Evolutionary conservation across 1,140 invertebrate species (phyloP), one percentile per base, ranked within the genome.

Genomic region (Condylostylus longicornis): DNA sequence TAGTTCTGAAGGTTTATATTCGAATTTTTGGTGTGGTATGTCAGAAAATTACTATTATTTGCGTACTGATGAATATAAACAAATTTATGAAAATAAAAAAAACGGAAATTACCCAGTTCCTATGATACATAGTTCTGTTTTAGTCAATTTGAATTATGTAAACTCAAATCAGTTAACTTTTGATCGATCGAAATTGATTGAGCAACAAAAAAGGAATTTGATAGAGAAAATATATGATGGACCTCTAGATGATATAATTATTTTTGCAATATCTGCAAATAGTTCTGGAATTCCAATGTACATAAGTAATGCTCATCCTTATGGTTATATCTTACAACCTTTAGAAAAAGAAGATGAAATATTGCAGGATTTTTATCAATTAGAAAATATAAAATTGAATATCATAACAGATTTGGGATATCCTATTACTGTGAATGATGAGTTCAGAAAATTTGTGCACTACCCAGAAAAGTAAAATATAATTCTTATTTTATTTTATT

Each of bases 11-110:
- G 77, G 83, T 14, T 64, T 86, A 19, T 96, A 95, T 61, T 90
- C 88, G 13, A 97, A 97, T 60, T 97, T 90, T 63, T 98, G 93
- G 93, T 70, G 82, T 48, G 90, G 82, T 9, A 91, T 95, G 82
- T 76, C 77, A 2, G 62, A 75, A 4, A 68, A 87, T 41, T 90
- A 82, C 58, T 97, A 94, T 57, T 97, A 97, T 54, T 58, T 72
- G 33, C 67, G 89, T 56, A 87, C 86, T 0, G 77, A 88, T 8
- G 77, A 84, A 36, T 98, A 96, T 51, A 74, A 79, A 46, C 72
- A 76, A 1, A 89, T 95, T 29, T 61, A 90, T 31, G 70, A 79
- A 40, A 56, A 74, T 12, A 69, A 86, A 44, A 71, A 74, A 32
- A 52, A 58, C 2, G 90, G 89, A 2, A 83, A 81, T 53, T 84